Base-by-base conservation (phyloP, 2,888 invertebrate genomes). In the Mystacides longicornis region DNA sequence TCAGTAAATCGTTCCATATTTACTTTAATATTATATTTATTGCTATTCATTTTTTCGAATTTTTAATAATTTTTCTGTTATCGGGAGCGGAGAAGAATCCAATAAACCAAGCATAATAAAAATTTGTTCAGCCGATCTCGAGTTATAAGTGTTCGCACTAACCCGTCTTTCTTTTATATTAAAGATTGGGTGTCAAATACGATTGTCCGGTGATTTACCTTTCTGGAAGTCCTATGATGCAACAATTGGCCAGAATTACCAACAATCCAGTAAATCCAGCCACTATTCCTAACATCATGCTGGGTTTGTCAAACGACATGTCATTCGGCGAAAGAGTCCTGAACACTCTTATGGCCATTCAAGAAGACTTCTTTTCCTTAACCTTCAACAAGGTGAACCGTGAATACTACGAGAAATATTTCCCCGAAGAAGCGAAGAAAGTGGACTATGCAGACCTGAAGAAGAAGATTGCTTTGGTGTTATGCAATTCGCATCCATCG, bases 401-500 rank as follows among this genome's bases (percentile, higher is more conserved):
- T n/a, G n/a, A n/a, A n/a, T n/a, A n/a, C n/a, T 60, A 60, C 27
- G 33, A 58, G 23, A 50, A 56, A 20, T 54, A 56, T 21, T 55
- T 60, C 37, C 58, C 60, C n/a, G 54, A 58, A 51, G 60, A 58
- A 49, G 51, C 60, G 16, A 19, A 23, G 19, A n/a, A 21, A 37
- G 58, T 62, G 27, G 43, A 51, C 7, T 62, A 48, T 22, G 45
- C 43, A 31, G 57, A 60, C 1, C 23, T 60, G n/a, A 27, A 37
- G 4, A 51, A 58, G 20, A 60, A 59, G n/a, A 57, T 57, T 5
- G 58, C 63, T 3, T 54, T 58, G 1, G 48, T 59, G 3, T 42
- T 63, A 14, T 37, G 55, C 11, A 63, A 63, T 50, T 60, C 54
- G 22, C 63, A 63, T 42, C 59, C 57, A 16, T 61, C 63, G 3